Conservation (phyloP, 2,113 vertebrate species). For the Chinchilla lanigera region DNA sequence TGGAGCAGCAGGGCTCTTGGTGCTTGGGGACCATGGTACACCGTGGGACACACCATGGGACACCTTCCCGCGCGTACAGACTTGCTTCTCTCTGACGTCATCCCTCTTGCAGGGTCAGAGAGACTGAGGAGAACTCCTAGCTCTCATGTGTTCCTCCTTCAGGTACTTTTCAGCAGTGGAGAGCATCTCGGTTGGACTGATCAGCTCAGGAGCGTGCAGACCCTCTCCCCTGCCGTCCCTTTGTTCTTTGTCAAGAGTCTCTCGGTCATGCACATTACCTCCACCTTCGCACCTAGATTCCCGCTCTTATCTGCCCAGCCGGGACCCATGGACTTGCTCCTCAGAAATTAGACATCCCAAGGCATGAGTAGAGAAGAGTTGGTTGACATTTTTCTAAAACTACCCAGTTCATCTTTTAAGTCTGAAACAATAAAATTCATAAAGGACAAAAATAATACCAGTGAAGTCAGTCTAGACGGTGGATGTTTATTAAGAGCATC, state of each 20-base stretch:
- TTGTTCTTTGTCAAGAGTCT: background rate
- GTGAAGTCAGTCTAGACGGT: background rate
- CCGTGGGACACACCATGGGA: background rate
- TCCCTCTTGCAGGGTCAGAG: background rate
- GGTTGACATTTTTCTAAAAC: constrained; percentile 4
- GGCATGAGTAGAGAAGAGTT: background rate
- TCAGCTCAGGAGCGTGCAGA: background rate
- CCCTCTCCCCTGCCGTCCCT: background rate
- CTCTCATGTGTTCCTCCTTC: background rate
- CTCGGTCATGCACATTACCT: background rate
- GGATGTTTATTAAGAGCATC: constrained; percentile 1
- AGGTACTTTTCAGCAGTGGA: background rate
- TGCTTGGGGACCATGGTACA: background rate
- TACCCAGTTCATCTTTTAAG: constrained; percentile 50
- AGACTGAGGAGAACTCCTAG: background rate
- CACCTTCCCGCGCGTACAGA: no score
- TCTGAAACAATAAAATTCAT: constrained; percentile 40
- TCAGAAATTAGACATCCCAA: background rate
- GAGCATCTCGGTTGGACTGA: background rate
- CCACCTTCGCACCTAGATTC: background rate
- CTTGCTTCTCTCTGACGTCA: background rate
- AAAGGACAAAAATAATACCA: background rate
- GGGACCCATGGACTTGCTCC: constrained; percentile 9
- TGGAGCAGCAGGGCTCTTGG: background rate
- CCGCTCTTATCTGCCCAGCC: background rate